phyloP scores from a whole-genome alignment of 2,888 invertebrate genomes.

The Ormyrus rosae region DNA sequence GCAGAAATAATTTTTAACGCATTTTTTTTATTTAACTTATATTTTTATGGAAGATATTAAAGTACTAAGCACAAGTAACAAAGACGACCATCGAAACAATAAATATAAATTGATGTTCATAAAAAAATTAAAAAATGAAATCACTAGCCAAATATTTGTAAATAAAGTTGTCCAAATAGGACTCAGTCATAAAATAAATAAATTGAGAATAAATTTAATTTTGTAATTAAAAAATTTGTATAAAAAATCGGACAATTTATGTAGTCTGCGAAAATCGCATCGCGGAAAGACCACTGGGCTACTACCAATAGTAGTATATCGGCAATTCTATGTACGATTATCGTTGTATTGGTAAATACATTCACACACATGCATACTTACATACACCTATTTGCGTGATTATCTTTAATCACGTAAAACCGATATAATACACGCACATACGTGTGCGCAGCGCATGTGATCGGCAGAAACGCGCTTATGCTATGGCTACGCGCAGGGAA shows the following conservation, averaged over 20 bases:
- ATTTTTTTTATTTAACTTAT: conserved; percentile 1
- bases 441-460: conserved; percentile 50
- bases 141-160: conserved; percentile 39
- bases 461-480: conserved; percentile 41
- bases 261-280: conserved; percentile 28
- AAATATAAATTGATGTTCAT: conserved; percentile 21
- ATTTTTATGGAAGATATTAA: conserved; percentile 40
- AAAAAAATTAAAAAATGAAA: conserved; percentile 27
- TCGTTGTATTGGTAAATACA: conserved; percentile 54
- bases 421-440: conserved; percentile 51
- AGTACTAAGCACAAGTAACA: conserved; percentile 13
- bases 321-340: conserved; percentile 46
- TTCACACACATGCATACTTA: conserved; percentile 25
- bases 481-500: conserved; percentile 22
- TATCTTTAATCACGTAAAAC: conserved; percentile 27
- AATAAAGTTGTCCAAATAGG: conserved; percentile 10
- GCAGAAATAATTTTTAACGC: conserved; percentile 36
- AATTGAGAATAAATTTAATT: conserved; percentile 16
- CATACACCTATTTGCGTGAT: conserved; percentile 25
- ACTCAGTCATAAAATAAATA: conserved; percentile 29
- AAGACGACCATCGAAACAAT: conserved; percentile 23
- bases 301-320: conserved; percentile 47
- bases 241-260: conserved; percentile 22
- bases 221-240: conserved; percentile 18
- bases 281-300: conserved; percentile 54